phyloP scores from a whole-genome alignment of 1,140 invertebrate species.

The Hycleus cichorii region DNA sequence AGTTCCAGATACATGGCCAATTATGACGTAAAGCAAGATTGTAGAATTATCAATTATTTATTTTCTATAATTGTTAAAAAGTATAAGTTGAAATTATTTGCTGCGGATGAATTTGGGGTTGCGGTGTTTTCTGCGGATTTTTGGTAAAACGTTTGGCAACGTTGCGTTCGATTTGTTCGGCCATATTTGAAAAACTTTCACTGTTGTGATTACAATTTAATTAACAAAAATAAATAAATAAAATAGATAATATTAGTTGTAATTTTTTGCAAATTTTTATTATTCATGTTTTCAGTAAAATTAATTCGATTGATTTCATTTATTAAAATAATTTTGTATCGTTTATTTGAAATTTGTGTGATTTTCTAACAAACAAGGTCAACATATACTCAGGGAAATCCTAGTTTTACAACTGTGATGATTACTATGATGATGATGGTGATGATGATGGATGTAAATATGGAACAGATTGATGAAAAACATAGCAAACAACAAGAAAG shows the following conservation, averaged over 20 bases:
- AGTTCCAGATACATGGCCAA: no score
- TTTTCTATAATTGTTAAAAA: no score
- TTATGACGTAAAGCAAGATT: no score
- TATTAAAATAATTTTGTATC: not conserved
- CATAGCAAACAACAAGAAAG: no score
- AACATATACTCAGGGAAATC: not conserved
- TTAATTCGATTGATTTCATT: no score
- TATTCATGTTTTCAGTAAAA: constrained; percentile 6
- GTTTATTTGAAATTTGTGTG: not conserved
- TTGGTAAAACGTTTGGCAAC: no score
- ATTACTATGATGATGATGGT: not conserved
- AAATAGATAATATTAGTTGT: no score
- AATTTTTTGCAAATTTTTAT: not conserved
- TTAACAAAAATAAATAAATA: not conserved
- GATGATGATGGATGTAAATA: not conserved
- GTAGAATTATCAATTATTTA: no score
- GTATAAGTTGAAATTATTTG: no score
- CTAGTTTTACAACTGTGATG: not conserved
- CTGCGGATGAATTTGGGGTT: no score
- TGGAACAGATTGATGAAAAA: not conserved
- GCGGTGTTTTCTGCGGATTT: no score
- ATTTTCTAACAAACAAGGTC: constrained; percentile 3
- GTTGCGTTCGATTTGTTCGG: not conserved
- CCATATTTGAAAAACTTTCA: constrained; percentile 9
- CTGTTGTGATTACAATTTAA: not conserved